These are phyloP conservation scores for Drosophila birchii DNA, from an alignment of 2,888 invertebrate species.

Conservation along the genomic window DNA sequence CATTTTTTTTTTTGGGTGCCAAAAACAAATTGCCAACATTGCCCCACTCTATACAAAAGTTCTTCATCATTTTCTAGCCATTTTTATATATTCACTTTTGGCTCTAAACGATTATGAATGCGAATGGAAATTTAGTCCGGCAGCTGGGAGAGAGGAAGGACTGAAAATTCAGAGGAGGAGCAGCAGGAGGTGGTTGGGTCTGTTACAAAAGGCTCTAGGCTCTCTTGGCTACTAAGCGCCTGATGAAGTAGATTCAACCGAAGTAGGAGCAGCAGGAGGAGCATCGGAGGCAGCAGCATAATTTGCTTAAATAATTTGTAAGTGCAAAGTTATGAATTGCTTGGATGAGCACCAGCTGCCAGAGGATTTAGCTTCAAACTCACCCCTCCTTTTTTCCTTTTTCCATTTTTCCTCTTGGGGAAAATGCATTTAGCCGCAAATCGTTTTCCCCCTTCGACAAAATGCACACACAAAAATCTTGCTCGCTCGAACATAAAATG, in stretches of 20 bases:
- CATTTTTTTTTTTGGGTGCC: conserved; percentile 8
- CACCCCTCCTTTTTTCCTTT: neutral
- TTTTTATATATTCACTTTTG: conserved; percentile 55
- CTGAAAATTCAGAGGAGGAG: neutral
- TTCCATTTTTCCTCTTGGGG: conserved; percentile 2
- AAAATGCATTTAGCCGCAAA: conserved; percentile 42
- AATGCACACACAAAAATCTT: conserved; percentile 27
- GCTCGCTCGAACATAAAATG: conserved; percentile 42
- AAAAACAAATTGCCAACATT: conserved; percentile 38
- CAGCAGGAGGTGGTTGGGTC: neutral
- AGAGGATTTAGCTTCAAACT: conserved; percentile 12
- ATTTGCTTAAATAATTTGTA: conserved; percentile 76
- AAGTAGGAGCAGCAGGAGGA: conserved; percentile 30
- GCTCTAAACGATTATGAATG: conserved; percentile 74
- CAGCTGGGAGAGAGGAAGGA: conserved; percentile 25
- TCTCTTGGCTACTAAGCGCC: conserved; percentile 48
- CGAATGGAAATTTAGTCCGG: conserved; percentile 60
- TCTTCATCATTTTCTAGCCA: conserved; percentile 6
- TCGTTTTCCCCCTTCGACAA: conserved; percentile 27
- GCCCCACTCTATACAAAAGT: conserved; percentile 28
- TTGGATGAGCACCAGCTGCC: conserved; percentile 44
- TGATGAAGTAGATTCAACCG: conserved; percentile 47
- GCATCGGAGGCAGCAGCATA: conserved; percentile 53
- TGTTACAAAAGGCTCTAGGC: conserved; percentile 31
- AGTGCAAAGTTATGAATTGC: conserved; percentile 56